These are phyloP conservation scores for Cenopis cana DNA, from an alignment of 2,888 invertebrate species.

Conservation along the genomic window DNA sequence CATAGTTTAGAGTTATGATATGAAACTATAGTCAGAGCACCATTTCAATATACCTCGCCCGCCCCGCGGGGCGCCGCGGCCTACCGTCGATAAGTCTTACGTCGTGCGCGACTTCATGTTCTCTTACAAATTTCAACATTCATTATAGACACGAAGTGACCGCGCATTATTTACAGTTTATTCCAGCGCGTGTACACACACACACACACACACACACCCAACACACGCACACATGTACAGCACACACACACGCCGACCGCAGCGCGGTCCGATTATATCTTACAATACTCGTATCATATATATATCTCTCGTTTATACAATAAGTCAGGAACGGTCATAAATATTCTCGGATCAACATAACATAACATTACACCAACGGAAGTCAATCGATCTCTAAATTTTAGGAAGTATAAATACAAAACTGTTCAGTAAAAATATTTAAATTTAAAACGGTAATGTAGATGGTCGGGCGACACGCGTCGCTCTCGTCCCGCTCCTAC, in stretches of 20 bases:
- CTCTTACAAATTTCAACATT: slow-evolving; percentile 30
- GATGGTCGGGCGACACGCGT: background rate
- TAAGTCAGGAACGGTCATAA: slow-evolving; percentile 28
- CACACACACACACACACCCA: background rate
- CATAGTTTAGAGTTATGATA: slow-evolving; percentile 79
- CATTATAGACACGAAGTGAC: slow-evolving; percentile 15
- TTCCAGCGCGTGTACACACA: slow-evolving; percentile 12
- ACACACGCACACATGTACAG: slow-evolving; percentile 20
- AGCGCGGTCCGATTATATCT: background rate
- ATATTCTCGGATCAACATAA: slow-evolving; percentile 12
- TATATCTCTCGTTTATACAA: slow-evolving; percentile 24
- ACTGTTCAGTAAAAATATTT: slow-evolving; percentile 34
- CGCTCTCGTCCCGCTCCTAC: background rate
- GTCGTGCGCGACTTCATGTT: slow-evolving; percentile 28
- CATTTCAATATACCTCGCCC: slow-evolving; percentile 62
- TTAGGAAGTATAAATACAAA: slow-evolving; percentile 26
- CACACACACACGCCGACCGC: background rate
- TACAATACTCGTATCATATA: slow-evolving; percentile 2
- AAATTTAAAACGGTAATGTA: slow-evolving; percentile 46
- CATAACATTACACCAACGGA: background rate
- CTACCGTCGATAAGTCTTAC: slow-evolving; percentile 25
- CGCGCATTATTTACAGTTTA: slow-evolving; percentile 28
- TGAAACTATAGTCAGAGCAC: slow-evolving; percentile 82
- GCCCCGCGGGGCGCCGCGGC: background rate
- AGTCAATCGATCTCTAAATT: slow-evolving; percentile 9